phyloP scores from a whole-genome alignment of 1,140 invertebrate genomes.

The Cydia fagiglandana region DNA sequence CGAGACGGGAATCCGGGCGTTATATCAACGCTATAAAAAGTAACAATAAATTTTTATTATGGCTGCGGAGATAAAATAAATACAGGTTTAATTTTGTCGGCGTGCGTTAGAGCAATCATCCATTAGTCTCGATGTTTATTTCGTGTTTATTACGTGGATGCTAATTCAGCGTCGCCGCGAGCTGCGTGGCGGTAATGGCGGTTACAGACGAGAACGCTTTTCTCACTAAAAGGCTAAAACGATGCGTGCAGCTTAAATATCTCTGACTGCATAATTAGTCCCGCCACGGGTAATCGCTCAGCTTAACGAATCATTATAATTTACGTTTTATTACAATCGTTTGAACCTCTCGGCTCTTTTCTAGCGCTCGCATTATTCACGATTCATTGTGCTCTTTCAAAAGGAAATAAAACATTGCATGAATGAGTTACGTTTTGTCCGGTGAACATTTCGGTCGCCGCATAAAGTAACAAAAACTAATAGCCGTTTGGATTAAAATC shows the following conservation, averaged over 20 bases:
- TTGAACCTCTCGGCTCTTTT: conserved; percentile 51
- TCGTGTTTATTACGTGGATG: conserved; percentile 61
- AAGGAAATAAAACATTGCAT: conserved; percentile 61
- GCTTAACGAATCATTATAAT: conserved; percentile 54
- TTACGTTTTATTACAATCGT: conserved; percentile 52
- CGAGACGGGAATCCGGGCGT: conserved; percentile 34
- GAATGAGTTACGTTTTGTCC: conserved; percentile 64
- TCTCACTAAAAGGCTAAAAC: conserved; percentile 33
- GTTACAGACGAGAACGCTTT: neutral
- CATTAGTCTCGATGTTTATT: conserved; percentile 72
- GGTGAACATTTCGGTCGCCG: conserved; percentile 57
- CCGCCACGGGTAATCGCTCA: conserved; percentile 49
- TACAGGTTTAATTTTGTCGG: conserved; percentile 56
- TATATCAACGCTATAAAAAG: conserved; percentile 67
- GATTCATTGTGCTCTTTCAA: conserved; percentile 66
- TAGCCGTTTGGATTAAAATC: conserved; percentile 10
- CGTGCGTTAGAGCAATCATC: conserved; percentile 52
- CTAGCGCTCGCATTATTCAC: conserved; percentile 65
- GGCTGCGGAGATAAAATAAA: conserved; percentile 67
- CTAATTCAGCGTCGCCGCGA: conserved; percentile 57
- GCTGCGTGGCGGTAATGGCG: conserved; percentile 51
- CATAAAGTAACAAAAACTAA: conserved; percentile 23
- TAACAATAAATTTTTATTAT: conserved; percentile 72
- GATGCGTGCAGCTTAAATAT: conserved; percentile 45
- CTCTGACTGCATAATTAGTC: conserved; percentile 51